A percentile compares a stretch with the other conserved stretches of the same genome.
phyloP scores from a whole-genome alignment of 2,113 vertebrate genomes.

The Eulemur rufifrons region DNA sequence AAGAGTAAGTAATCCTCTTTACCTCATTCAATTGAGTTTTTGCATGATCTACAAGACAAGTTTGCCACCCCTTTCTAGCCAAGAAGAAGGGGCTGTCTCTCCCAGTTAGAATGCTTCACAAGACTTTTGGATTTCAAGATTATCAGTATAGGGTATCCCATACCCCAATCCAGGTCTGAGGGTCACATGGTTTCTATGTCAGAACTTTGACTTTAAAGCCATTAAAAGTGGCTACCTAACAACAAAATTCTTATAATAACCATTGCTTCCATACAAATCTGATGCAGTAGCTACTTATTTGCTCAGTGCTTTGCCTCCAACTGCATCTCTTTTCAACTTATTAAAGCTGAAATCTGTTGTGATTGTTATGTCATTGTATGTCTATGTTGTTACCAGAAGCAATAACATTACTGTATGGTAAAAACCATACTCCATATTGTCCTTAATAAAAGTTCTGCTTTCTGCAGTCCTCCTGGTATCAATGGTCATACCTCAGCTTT shows the following conservation, averaged over 20 bases:
- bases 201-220: not conserved
- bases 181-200: not conserved
- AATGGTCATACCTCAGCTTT: not conserved
- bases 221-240: not conserved
- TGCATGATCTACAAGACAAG: not conserved
- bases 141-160: not conserved
- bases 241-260: not conserved
- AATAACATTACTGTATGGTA: not conserved
- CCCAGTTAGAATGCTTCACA: not conserved
- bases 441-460: not conserved
- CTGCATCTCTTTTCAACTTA: not conserved
- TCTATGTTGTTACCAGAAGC: not conserved
- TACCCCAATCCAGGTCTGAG: not conserved
- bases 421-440: not conserved
- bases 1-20: no score
- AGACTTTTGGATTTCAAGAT: not conserved
- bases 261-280: not conserved
- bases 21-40: not conserved
- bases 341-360: not conserved
- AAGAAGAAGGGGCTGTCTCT: not conserved
- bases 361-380: not conserved
- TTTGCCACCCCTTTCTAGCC: not conserved
- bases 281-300: not conserved
- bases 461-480: not conserved
- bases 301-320: not conserved